Evolutionary conservation across 2,113 vertebrate genomes (phyloP).

Genomic region (Zosterops pallidus): DNA sequence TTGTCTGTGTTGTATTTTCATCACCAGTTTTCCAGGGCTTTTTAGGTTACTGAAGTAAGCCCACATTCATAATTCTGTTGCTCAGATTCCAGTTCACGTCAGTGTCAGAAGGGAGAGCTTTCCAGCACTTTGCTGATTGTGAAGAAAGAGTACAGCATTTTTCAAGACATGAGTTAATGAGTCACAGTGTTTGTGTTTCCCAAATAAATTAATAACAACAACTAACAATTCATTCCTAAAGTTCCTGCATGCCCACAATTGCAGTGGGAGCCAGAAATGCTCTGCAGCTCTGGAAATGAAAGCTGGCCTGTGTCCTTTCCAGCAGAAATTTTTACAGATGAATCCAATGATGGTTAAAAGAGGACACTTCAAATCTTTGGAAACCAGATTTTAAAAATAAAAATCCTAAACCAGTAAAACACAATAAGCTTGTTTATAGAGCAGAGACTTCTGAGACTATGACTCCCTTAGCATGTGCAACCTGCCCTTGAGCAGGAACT

Average conservation of each 20-base stretch:
- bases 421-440: not conserved
- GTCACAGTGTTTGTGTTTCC: conserved; percentile 58
- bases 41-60: not conserved
- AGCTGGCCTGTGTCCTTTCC: not conserved
- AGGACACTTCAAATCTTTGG: not conserved
- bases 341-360: not conserved
- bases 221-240: conserved; percentile 63
- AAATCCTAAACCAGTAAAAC: not conserved
- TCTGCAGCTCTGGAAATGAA: conserved; percentile 6
- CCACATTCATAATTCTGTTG: not conserved
- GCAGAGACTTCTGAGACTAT: not conserved
- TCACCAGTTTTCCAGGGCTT: not conserved
- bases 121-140: not conserved
- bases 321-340: not conserved
- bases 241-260: conserved; percentile 46
- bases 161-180: conserved; percentile 47
- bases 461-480: not conserved
- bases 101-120: not conserved
- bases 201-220: conserved; percentile 64
- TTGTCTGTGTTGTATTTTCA: not conserved
- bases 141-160: not conserved
- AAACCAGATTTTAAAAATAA: not conserved
- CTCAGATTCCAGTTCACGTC: not conserved
- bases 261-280: not conserved
- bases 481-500: not conserved